Evolutionary conservation across 2,888 invertebrate species (phyloP).

Genomic region (Cryptus armator): DNA sequence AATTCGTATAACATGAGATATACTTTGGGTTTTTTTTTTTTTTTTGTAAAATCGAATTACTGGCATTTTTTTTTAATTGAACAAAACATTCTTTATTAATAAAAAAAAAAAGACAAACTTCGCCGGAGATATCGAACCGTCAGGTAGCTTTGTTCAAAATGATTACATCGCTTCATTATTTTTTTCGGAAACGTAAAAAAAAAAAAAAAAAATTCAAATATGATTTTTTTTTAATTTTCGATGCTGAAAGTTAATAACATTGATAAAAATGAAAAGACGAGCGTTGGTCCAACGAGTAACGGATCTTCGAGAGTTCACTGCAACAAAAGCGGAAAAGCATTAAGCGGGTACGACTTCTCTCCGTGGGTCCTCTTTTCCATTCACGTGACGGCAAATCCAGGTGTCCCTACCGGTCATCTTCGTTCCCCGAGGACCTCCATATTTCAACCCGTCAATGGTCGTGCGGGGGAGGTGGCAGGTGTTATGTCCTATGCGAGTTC

Average conservation of each 20-base stretch:
- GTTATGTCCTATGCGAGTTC: slow-evolving; percentile 36
- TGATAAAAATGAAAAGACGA: neutral
- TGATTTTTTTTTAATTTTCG: no score
- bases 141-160: no score
- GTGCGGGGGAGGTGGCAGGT: slow-evolving; percentile 68
- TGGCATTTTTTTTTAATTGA: no score
- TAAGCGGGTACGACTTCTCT: neutral
- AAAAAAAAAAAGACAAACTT: no score
- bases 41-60: no score
- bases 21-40: no score
- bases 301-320: neutral
- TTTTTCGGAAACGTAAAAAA: no score
- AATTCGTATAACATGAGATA: slow-evolving; percentile 2
- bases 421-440: slow-evolving; percentile 61
- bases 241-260: neutral
- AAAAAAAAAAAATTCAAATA: no score
- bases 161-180: no score
- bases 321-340: neutral
- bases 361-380: slow-evolving; percentile 7
- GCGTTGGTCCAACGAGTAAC: neutral
- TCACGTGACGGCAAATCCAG: slow-evolving; percentile 57
- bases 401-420: slow-evolving; percentile 50
- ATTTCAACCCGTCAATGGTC: slow-evolving; percentile 67
- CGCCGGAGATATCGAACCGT: no score
- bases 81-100: no score